Base-by-base conservation (phyloP, 1,140 invertebrate species). In the Parasteatoda tepidariorum region DNA sequence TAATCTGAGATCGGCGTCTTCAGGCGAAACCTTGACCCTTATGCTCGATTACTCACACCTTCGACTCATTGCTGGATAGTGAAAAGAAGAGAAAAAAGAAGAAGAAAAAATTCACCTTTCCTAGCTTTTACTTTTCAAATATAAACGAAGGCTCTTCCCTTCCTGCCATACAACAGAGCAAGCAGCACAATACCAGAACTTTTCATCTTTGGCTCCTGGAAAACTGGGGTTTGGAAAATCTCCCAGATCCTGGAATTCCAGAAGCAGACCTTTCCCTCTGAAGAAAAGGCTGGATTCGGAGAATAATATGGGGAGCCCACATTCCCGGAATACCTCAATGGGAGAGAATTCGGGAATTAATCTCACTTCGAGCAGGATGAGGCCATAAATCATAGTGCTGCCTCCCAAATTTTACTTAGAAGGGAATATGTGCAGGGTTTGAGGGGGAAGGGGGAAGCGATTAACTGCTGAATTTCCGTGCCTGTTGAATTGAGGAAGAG, bases 331-430 rank as follows among this genome's bases (percentile, higher is more conserved):
- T 71, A 71, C 68, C 48, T 71, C 68, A 71, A 71, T 48, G 48
- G 41, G 68, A 57, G 68, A 48, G 38, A 57, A 71, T 57, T 31
- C 68, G 26, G 48, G 48, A 71, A 71, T 71, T 71, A 71, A 71
- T 71, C 68, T 71, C 68, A 31, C 68, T 55, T 71, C 68, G 18
- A 22, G n/a, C 11, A 57, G 41, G 26, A 34, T 18, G 68, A 26
- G 48, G 68, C 41, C 68, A 48, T 71, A 71, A 71, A 71, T 71
- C 68, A 71, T 71, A 71, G 68, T 18, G 68, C 68, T 71, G 68
- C 68, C 68, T 71, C 33, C 30, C 33, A 55, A 71, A 71, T 57
- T 33, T 48, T 22, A 18, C 26, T 55, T 34, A 15, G 26, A 26
- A 48, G 24, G 41, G 26, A 7, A n/a, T n/a, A n/a, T n/a, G n/a